Evolutionary conservation across 1,140 invertebrate species (phyloP), one percentile per base, ranked within the genome.

Genomic region (Anthonomus grandis): DNA sequence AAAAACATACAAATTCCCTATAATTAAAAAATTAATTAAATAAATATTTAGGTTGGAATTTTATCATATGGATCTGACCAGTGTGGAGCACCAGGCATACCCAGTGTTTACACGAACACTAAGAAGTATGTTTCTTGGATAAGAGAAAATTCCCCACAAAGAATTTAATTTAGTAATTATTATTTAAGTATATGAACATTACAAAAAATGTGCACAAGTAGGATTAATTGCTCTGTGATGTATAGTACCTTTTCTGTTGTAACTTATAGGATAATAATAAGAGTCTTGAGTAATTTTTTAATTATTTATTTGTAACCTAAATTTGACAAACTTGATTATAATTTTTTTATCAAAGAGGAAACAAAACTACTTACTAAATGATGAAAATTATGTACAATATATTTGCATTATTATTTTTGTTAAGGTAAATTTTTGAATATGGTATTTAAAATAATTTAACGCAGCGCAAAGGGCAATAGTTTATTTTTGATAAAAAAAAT

Each of bases 61-160:
- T 78, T 86, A 48, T 86, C 84, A 0, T 87, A 86, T 63, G 84
- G 85, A 2, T 85, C 84, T 1, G 83, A 86, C 60, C 84, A 84
- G 67, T 87, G 85, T 65, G 85, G 85, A 18, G 80, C 78, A 6
- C 73, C 79, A 24, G 83, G 83, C 0, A 76, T 86, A 0, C 84
- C 84, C 15, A 86, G 83, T 60, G 84, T 86, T 1, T 86, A 86
- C 63, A 84, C 83, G 0, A 83, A 82, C 45, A 75, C 86, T n/a
- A 81, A 80, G 15, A 81, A 84, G 60, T 86, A 86, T 57, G 70
- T 79, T 31, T 75, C 78, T 17, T 87, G 84, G 84, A 86, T 87
- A 50, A 75, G 80, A 17, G 81, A 84, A 55, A 86, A 86, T 66
- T 81, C 80, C 31, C 84, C 83, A 3, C 69, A 75, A n/a, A 70